phyloP scores from a whole-genome alignment of 37 sponge, comb jelly and placozoan genomes.

The Axinella damicornis region DNA sequence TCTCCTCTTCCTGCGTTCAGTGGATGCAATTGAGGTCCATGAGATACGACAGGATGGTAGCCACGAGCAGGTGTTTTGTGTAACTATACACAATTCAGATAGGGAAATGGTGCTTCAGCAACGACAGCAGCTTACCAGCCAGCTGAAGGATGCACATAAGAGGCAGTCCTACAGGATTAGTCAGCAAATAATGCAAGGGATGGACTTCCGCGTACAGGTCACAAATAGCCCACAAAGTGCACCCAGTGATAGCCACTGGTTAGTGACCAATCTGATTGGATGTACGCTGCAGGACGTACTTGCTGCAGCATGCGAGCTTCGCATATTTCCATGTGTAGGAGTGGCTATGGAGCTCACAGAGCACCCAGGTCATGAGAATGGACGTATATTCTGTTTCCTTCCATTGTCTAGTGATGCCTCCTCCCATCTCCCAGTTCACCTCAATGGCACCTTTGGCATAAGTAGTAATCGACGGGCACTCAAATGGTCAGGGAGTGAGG shows the following conservation, averaged over 20 bases:
- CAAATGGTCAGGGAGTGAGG: conserved; percentile 54
- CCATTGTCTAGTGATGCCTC: conserved; percentile 54
- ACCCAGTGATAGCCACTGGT: conserved; percentile 26
- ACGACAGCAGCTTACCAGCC: not conserved
- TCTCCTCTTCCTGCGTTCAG: conserved; percentile 47
- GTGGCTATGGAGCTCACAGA: conserved; percentile 28
- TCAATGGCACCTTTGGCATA: conserved; percentile 66
- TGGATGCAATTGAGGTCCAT: conserved; percentile 29
- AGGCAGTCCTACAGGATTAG: not conserved
- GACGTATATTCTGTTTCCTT: conserved; percentile 69
- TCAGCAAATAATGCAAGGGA: not conserved
- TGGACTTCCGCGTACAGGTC: conserved; percentile 4
- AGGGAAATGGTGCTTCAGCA: not conserved
- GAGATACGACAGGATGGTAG: not conserved
- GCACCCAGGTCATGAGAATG: not conserved
- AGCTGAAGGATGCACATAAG: not conserved
- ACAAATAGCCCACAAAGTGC: not conserved
- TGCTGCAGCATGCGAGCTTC: conserved; percentile 3
- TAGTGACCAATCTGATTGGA: conserved; percentile 47
- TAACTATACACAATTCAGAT: not conserved
- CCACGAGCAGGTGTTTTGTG: not conserved
- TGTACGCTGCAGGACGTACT: conserved; percentile 7
- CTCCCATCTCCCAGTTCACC: conserved; percentile 44
- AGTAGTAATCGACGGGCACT: conserved; percentile 44
- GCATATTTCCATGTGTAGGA: conserved; percentile 65